Evolutionary conservation across 2,113 vertebrate genomes (phyloP).

Genomic region (Thamnaconus septentrionalis): DNA sequence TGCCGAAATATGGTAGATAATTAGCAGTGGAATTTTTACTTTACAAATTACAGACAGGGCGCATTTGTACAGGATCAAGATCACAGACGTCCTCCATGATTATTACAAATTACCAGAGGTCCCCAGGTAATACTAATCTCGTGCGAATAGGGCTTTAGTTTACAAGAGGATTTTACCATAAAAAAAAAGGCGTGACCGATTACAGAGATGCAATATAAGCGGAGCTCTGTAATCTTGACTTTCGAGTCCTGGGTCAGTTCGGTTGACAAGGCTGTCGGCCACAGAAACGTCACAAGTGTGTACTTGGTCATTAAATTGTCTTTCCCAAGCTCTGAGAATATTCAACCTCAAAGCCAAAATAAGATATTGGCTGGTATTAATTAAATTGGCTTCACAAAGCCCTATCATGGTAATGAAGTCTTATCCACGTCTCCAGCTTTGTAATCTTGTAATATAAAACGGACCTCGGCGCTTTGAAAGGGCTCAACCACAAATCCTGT

Average conservation of each 20-base stretch:
- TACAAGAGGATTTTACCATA: too few species aligned
- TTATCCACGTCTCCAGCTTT: slow-evolving; percentile 41
- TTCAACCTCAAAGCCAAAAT: slow-evolving; percentile 35
- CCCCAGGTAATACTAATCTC: too few species aligned
- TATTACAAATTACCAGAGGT: too few species aligned
- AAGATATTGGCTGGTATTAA: slow-evolving; percentile 46
- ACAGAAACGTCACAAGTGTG: slow-evolving; percentile 11
- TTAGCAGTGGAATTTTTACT: too few species aligned
- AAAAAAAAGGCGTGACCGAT: neutral
- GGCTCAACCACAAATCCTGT: slow-evolving; percentile 13
- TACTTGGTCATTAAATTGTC: slow-evolving; percentile 33
- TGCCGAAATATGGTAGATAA: too few species aligned
- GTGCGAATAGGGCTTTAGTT: too few species aligned
- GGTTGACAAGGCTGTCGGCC: too few species aligned
- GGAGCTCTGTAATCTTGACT: slow-evolving; percentile 18
- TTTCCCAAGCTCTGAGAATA: slow-evolving; percentile 30
- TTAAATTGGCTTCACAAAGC: slow-evolving; percentile 47
- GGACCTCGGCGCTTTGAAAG: slow-evolving; percentile 14
- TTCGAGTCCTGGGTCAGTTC: neutral
- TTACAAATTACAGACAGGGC: too few species aligned
- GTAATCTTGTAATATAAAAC: slow-evolving; percentile 23
- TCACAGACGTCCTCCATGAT: too few species aligned
- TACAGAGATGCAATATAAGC: slow-evolving; percentile 2
- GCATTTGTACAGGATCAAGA: too few species aligned
- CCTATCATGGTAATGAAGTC: slow-evolving; percentile 33